Base-by-base conservation (phyloP, 2,888 invertebrate genomes). In the Hydraecia micacea region DNA sequence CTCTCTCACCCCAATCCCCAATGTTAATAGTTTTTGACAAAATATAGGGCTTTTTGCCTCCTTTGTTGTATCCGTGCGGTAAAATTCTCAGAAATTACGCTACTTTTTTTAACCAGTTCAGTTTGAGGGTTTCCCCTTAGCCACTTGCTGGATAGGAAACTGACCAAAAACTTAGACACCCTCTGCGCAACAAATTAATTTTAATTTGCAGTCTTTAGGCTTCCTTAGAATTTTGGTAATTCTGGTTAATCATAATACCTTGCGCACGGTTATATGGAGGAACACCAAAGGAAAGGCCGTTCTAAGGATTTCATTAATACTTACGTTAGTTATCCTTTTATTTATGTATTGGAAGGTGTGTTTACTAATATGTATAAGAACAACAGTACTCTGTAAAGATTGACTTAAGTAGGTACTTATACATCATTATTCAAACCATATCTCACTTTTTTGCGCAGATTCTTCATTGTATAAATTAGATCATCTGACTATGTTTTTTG, bases 401-500 rank as follows among this genome's bases (percentile, higher is more conserved):
- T 83, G 72, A 86, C 42, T 72, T 39, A 39, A 6, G 36, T 39
- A 39, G 0, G 36, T 46, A 42, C 42, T 42, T 62, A 66, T 28
- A 66, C 42, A 75, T 86, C 79, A 80, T 84, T 81, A 69, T 75
- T 79, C 69, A 84, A 84, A 79, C 32, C 49, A 55, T 63, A 68
- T 66, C 75, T 77, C 80, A 79, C 55, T 49, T 65, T 65, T 79
- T 79, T 85, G 77, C 86, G 85, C 75, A 87, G 83, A 81, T 81
- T 75, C 67, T 81, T 82, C 70, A 77, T 76, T 76, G 77, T 76
- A 80, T 75, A 87, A 84, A 90, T 84, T 88, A 87, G 77, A 90
- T 90, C 83, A 86, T 84, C 83, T 76, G 89, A 90, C 88, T 80
- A 73, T 87, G 87, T 87, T 90, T 91, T 90, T 87, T 76, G 73